Base-by-base conservation (phyloP, 30 jellyfish, hydroid and myxozoan species). In the Phacellophora camtschatica region DNA sequence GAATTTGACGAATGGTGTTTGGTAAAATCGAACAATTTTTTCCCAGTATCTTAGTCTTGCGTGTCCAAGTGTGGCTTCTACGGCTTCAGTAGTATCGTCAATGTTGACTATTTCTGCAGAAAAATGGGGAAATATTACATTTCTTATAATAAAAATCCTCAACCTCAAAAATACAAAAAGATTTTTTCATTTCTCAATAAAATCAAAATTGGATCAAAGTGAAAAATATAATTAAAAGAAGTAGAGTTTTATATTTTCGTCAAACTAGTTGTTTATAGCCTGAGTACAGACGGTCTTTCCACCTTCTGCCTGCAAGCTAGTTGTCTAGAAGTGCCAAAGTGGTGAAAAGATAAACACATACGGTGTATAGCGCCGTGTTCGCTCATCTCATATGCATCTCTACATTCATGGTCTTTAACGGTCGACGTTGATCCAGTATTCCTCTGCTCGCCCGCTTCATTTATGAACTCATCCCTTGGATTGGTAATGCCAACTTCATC, bases 1-100 rank as follows among this genome's bases (percentile, higher is more conserved):
- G 72, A 90, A 90, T 61, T 90, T 90, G 42, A 90, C 95, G 35
- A 72, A 90, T 35, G 97, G 97, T 23, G 97, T 94, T 46, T 90
- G 89, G 28, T 90, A 82, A 62, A 90, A 90, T 30, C 86, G 69
- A 22, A 74, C 36, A 19, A 82, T 51, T 24, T 86, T 74, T 19
- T 58, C 78, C 24, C 74, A 45, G 27, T 50, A 58, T n/a, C 87
- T 58, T 28, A 80, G 61, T 22, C 32, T 29, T 19, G 90, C 77
- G 33, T 51, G n/a, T 51, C 90, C 25, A 76, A 79, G 25, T 0
- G 92, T 51, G 20, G 81, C 92, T 33, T 82, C 84, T 22, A 88
- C 65, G 1, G 83, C 78, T 62, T 88, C 90, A 23, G 43, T 43
- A 9, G 31, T 33, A 53, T 55, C 95, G n/a, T 62, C 83, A 22